Conservation (phyloP, 2,888 invertebrate species). For the Ceraclea dissimilis region DNA sequence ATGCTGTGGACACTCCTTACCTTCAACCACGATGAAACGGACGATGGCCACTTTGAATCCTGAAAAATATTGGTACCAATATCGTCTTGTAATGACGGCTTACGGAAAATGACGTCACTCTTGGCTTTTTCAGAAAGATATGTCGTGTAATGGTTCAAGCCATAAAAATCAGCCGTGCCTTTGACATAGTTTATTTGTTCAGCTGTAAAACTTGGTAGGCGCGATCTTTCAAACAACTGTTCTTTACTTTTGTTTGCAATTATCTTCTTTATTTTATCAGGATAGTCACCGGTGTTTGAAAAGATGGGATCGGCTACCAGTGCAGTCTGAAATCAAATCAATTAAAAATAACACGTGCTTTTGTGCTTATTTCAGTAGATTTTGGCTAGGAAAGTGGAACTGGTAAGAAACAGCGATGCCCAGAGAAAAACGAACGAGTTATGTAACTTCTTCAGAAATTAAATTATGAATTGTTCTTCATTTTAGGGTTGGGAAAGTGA, state of each 20-base stretch:
- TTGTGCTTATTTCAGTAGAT: neutral
- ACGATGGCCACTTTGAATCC: constrained; percentile 1
- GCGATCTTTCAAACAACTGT: constrained; percentile 52
- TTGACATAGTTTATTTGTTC: constrained; percentile 55
- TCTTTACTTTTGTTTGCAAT: constrained; percentile 49
- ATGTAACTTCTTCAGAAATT: too few relatives aligned
- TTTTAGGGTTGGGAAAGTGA: too few relatives aligned
- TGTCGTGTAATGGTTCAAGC: constrained; percentile 66
- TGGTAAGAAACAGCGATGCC: too few relatives aligned
- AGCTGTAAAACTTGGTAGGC: constrained; percentile 53
- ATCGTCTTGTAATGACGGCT: constrained; percentile 11
- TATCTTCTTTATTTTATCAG: constrained; percentile 52
- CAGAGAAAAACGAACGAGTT: too few relatives aligned
- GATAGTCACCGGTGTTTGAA: constrained; percentile 56
- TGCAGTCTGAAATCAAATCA: constrained; percentile 52
- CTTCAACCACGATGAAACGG: constrained; percentile 13
- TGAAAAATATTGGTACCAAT: neutral
- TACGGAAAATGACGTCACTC: too few relatives aligned
- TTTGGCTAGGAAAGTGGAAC: too few relatives aligned
- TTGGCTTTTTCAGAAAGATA: neutral
- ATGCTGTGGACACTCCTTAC: neutral
- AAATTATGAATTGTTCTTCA: too few relatives aligned
- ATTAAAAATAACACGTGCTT: constrained; percentile 3
- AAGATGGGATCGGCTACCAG: constrained; percentile 64
- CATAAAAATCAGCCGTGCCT: constrained; percentile 59